Evolutionary conservation across 2,113 vertebrate genomes (phyloP), one percentile per base, ranked within the genome.

Genomic region (Oreotrochilus melanogaster): DNA sequence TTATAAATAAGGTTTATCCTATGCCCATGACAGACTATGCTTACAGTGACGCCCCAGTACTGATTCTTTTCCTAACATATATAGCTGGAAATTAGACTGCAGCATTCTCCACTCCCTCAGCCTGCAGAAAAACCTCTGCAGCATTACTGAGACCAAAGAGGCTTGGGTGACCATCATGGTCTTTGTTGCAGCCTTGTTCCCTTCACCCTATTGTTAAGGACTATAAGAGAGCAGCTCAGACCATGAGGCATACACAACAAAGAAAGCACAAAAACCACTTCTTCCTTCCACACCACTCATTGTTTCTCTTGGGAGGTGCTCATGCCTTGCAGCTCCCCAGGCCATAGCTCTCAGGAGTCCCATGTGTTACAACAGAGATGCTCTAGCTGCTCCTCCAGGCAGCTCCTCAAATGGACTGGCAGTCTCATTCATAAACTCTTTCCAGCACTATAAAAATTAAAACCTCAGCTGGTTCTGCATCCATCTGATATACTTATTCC

Each of bases 361-460:
- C 10, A 8, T 12, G 57, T 57, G 39, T n/a, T 57, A 33, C 0
- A 1, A 64, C 21, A 82, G 72, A 71, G 30, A 54, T 7, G 15
- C 19, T 56, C 8, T 53, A 78, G 70, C 2, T 14, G 47, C 73
- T 58, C 39, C 39, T 39, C 39, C 71, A 48, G 57, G 51, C 25
- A 89, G 64, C 22, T 65, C 61, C 61, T 85, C 51, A 73, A 78
- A 85, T 18, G 69, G 43, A 91, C 42, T 4, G 4, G 19, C 48
- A 69, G 31, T 57, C 60, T 64, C 28, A 93, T 83, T 78, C n/a
- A 7, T 42, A 75, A 66, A 84, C 27, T 86, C 66, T 61, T 93
- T 58, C 62, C 58, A 97, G 45, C 48, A 85, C 86, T 42, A 92
- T 42, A 91, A 78, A 96, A 93, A 91, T 57, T 75, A 76, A 96